A percentile compares a stretch with the other conserved stretches of the same genome.
Conservation (phyloP, 2,113 vertebrate species). For the Taxidea taxus region DNA sequence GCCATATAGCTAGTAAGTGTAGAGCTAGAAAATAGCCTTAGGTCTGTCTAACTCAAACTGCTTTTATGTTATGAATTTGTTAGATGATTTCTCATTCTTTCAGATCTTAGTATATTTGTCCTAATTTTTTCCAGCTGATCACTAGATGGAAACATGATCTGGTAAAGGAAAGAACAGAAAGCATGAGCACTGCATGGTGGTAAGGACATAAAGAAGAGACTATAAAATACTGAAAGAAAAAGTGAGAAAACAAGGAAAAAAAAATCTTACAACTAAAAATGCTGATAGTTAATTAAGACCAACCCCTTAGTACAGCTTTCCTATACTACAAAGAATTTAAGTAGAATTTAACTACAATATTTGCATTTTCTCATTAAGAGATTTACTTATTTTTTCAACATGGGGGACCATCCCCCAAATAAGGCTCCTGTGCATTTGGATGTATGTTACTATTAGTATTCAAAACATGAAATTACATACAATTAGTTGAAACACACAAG, state of each 20-base stretch:
- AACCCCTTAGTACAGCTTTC: neutral
- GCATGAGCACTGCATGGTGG: neutral
- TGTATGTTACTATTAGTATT: neutral
- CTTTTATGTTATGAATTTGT: neutral
- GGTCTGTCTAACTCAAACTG: neutral
- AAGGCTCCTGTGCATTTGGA: neutral
- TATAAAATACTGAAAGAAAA: neutral
- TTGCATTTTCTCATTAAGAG: neutral
- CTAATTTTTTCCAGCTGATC: neutral
- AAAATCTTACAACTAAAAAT: neutral
- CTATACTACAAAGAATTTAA: neutral
- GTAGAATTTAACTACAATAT: neutral
- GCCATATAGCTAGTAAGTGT: neutral
- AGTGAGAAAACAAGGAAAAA: neutral
- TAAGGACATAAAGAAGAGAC: neutral
- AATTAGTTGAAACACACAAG: neutral
- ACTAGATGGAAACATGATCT: neutral
- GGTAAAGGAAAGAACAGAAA: neutral
- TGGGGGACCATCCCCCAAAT: neutral
- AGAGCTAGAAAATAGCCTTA: neutral
- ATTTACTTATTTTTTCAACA: neutral
- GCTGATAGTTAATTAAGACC: neutral
- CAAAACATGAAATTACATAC: neutral
- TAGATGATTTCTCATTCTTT: neutral
- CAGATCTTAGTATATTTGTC: neutral